Evolutionary conservation across 30 jellyfish, hydroid and myxozoan species (phyloP).

Genomic region (Pelagia noctiluca): DNA sequence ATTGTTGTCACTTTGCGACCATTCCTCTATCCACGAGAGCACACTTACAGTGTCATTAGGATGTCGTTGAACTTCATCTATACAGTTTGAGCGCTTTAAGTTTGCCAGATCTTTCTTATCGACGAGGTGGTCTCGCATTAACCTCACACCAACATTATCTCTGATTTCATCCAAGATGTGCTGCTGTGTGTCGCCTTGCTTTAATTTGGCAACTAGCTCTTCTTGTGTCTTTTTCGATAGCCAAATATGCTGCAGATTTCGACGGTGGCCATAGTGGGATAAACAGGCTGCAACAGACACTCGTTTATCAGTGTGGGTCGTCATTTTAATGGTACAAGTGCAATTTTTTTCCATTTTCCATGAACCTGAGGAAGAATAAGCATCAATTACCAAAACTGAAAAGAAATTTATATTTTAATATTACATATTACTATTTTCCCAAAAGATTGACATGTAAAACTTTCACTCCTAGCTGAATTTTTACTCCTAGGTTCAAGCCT

Average conservation of each 20-base stretch:
- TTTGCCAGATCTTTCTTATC: conserved; percentile 11
- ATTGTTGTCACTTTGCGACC: neutral
- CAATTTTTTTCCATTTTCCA: conserved; percentile 56
- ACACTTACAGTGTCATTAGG: conserved; percentile 26
- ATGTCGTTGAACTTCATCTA: conserved; percentile 14
- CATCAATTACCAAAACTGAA: neutral
- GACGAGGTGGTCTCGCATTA: neutral
- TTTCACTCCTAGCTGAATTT: conserved; percentile 17
- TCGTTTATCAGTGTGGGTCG: neutral
- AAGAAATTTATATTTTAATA: neutral
- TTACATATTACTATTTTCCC: neutral
- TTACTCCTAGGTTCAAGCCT: neutral
- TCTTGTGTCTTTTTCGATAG: neutral
- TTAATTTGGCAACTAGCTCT: neutral
- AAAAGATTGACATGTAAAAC: neutral
- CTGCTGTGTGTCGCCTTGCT: conserved; percentile 29
- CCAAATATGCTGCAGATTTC: conserved; percentile 29
- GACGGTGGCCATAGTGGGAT: conserved; percentile 55
- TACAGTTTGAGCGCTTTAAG: neutral
- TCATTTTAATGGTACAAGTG: conserved; percentile 55
- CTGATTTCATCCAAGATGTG: conserved; percentile 40
- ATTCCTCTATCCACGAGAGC: neutral
- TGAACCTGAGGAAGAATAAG: conserved; percentile 36
- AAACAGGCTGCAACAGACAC: conserved; percentile 20
- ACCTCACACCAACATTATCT: neutral